These are phyloP conservation scores for Peucedramus taeniatus DNA, from an alignment of 2,113 vertebrate species.

Conservation along the genomic window DNA sequence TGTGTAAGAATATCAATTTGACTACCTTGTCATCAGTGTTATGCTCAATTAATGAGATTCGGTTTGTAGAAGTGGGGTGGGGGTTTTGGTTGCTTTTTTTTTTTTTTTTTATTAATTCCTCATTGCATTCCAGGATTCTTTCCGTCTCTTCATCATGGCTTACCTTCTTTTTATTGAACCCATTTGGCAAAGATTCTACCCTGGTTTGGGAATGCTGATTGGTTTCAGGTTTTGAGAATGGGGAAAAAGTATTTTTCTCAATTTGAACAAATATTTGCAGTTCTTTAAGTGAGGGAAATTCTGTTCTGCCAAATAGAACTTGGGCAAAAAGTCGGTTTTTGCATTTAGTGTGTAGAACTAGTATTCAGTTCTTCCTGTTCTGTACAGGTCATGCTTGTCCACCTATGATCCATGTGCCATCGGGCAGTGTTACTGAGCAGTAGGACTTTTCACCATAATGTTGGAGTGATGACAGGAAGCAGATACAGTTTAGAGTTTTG, in stretches of 20 bases:
- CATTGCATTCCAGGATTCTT: conserved; percentile 13
- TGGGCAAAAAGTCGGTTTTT: not conserved
- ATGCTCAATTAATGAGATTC: not conserved
- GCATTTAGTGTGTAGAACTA: not conserved
- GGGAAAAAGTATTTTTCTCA: not conserved
- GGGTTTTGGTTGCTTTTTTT: not conserved
- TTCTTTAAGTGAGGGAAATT: not conserved
- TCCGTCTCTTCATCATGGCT: not conserved
- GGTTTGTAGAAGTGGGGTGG: not conserved
- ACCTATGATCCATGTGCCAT: not conserved
- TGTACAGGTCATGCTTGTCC: not conserved
- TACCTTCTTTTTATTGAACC: not conserved
- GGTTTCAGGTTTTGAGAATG: not conserved
- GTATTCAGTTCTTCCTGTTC: not conserved
- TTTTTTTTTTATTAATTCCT: not conserved
- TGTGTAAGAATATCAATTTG: not conserved
- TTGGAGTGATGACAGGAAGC: not conserved
- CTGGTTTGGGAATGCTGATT: not conserved
- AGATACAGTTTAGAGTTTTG: not conserved
- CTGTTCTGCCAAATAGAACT: not conserved
- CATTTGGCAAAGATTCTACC: not conserved
- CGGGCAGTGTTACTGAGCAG: not conserved
- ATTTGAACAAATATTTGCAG: not conserved
- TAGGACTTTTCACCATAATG: not conserved
- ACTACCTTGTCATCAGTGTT: not conserved